phyloP scores from a whole-genome alignment of 2,888 invertebrate species.

The Nomada ruficornis region DNA sequence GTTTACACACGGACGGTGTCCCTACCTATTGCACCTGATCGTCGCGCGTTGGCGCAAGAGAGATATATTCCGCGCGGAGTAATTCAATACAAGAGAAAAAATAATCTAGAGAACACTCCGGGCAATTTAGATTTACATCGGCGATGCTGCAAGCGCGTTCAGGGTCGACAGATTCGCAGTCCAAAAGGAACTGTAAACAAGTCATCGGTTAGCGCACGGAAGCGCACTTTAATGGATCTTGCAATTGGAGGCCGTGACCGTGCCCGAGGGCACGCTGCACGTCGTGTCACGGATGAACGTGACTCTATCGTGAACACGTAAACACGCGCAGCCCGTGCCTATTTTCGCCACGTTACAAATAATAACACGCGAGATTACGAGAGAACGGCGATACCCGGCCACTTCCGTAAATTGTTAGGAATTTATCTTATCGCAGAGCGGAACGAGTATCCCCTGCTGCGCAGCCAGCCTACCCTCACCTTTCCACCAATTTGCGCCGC shows the following conservation, averaged over 20 bases:
- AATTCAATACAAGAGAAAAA: not conserved
- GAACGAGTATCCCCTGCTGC: not conserved
- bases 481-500: not conserved
- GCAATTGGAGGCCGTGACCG: constrained; percentile 1
- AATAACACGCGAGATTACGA: constrained; percentile 28
- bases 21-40: constrained; percentile 52
- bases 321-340: constrained; percentile 16
- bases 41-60: too few relatives aligned
- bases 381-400: too few relatives aligned
- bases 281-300: constrained; percentile 12
- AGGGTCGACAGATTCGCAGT: not conserved
- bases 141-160: not conserved
- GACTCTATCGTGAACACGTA: constrained; percentile 12
- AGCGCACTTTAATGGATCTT: not conserved
- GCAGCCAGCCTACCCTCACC: not conserved
- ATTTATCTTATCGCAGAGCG: constrained; percentile 14
- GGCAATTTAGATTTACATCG: not conserved
- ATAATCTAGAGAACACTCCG: not conserved
- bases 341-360: constrained; percentile 29
- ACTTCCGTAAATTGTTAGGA: constrained; percentile 11
- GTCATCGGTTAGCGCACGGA: not conserved
- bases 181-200: not conserved
- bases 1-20: constrained; percentile 46
- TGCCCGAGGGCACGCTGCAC: not conserved
- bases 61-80: not conserved